Conservation (phyloP, 30 jellyfish, hydroid and myxozoan species). For the Sanderia malayensis region DNA sequence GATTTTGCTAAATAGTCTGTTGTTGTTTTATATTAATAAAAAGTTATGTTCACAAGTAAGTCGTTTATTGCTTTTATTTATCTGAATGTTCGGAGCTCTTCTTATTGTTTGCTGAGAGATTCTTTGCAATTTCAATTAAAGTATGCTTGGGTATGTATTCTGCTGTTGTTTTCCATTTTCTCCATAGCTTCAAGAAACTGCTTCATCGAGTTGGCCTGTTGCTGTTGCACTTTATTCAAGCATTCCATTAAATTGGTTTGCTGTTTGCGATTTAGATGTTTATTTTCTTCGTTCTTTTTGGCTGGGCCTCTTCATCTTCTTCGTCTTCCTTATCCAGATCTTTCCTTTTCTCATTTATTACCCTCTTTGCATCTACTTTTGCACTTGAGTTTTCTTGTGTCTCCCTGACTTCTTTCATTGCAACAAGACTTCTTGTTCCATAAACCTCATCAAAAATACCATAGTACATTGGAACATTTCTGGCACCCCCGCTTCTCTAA, state of each 20-base stretch:
- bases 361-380: neutral
- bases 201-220: constrained; percentile 16
- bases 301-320: constrained; percentile 11
- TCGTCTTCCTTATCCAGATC: neutral
- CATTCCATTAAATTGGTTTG: constrained; percentile 22
- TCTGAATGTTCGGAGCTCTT: neutral
- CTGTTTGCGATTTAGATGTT: constrained; percentile 12
- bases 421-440: constrained; percentile 13
- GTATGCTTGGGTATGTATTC: constrained; percentile 28
- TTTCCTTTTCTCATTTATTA: neutral
- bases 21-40: constrained; percentile 13
- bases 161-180: constrained; percentile 37
- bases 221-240: constrained; percentile 10
- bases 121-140: constrained; percentile 19
- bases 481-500: constrained; percentile 27
- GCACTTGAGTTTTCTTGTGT: neutral
- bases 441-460: constrained; percentile 28
- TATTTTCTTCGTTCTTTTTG: constrained; percentile 4
- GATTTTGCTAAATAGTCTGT: too few relatives aligned
- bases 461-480: constrained; percentile 16
- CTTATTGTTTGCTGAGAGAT: neutral
- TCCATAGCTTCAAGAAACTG: constrained; percentile 22
- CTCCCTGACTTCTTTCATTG: neutral
- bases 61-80: neutral
- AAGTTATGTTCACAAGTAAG: constrained; percentile 1